A percentile compares a stretch with the other conserved stretches of the same genome.
Evolutionary conservation across 2,888 invertebrate species (phyloP).

Genomic region (Dicyrtomina minuta): DNA sequence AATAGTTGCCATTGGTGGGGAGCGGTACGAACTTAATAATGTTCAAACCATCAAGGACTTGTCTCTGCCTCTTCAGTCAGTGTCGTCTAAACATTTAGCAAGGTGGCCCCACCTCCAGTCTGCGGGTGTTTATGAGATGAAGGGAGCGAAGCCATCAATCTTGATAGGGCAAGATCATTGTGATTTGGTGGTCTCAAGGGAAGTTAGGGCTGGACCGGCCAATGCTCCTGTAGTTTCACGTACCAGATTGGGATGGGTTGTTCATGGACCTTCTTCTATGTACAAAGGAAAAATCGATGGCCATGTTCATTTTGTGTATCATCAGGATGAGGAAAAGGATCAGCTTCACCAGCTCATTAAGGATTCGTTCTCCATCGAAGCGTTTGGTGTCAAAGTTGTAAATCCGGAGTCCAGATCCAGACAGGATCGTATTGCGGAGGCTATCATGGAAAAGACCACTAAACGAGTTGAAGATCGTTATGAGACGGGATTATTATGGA

Average conservation of each 20-base stretch:
- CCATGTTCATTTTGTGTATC: too few relatives aligned
- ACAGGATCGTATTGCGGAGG: not conserved
- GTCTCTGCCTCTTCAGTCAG: too few relatives aligned
- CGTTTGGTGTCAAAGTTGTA: not conserved
- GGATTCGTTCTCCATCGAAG: not conserved
- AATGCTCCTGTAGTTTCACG: constrained; percentile 19
- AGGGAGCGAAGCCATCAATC: too few relatives aligned
- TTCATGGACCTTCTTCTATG: too few relatives aligned
- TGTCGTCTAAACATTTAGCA: too few relatives aligned
- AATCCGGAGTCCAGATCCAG: not conserved
- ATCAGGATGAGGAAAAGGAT: not conserved
- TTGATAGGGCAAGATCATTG: too few relatives aligned
- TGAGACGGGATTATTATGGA: constrained; percentile 4
- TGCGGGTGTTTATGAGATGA: too few relatives aligned
- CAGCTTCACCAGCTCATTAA: constrained; percentile 3
- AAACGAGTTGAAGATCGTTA: not conserved
- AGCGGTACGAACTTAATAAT: not conserved
- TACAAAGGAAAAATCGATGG: too few relatives aligned
- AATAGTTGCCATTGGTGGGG: not conserved
- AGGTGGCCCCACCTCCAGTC: too few relatives aligned
- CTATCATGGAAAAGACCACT: not conserved
- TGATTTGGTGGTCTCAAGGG: constrained; percentile 4
- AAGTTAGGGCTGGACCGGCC: constrained; percentile 10
- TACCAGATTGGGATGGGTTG: constrained; percentile 31
- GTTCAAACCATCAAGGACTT: too few relatives aligned